Base-by-base conservation (phyloP, 2,888 invertebrate species). In the Piscicola geometra region DNA sequence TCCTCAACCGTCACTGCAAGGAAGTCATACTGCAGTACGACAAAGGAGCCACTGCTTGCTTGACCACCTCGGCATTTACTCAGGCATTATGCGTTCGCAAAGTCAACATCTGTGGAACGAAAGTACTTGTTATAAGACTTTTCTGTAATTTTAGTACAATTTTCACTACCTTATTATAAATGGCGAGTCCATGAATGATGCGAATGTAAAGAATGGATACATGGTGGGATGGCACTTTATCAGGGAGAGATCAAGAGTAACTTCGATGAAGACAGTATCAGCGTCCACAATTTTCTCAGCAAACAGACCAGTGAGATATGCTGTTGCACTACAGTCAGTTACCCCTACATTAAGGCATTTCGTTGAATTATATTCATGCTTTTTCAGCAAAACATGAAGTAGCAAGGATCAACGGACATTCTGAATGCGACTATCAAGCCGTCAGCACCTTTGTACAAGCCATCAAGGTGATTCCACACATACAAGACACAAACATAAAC, bases 11-110 rank as follows among this genome's bases (percentile, higher is more conserved):
- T 15, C 41, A 56, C 52, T 56, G 50, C 3, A 82, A 84, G 82
- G 84, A 84, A 15, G 86, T 86, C 1, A 86, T 84, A 76, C 82
- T 86, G 82, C 84, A 86, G 78, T 86, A 84, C 81, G 84, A 84
- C 73, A 83, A 82, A 77, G 86, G 86, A 5, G 82, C 84, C 2
- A 86, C 86, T 2, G 85, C 84, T 5, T 81, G 83, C 3, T 82
- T 87, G 64, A 81, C 84, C 2, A 86, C 86, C 85, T 82, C 85
- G 33, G 86, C 86, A 1, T 86, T 85, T 79, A 85, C 86, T 1
- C 81, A 85, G 77, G 79, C 80, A 52, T 56, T 85, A 2, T 86
- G 86, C 80, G 80, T 77, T 1, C 78, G 86, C 33, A 82, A 85
- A 79, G 83, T 84, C 18, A 83, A 80, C 64, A 81, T 86, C n/a